phyloP scores from a whole-genome alignment of 2,113 vertebrate genomes.

The Pseudois nayaur region DNA sequence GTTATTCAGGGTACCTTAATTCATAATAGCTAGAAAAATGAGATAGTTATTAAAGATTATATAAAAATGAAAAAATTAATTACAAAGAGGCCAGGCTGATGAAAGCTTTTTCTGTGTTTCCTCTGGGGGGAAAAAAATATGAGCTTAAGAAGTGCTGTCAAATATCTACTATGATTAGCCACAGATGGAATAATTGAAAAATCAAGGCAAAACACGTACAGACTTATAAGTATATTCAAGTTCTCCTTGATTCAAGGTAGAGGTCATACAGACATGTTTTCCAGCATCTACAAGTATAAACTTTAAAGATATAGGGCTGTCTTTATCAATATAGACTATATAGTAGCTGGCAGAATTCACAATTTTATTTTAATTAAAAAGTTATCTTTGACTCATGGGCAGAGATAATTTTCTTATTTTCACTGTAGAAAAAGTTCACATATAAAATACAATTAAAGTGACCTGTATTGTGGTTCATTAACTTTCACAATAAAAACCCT shows the following conservation, averaged over 20 bases:
- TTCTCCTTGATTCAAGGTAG: background rate
- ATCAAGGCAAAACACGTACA: background rate
- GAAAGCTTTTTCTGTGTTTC: background rate
- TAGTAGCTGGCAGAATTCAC: background rate
- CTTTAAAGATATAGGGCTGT: background rate
- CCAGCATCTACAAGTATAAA: background rate
- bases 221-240: background rate
- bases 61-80: background rate
- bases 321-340: background rate
- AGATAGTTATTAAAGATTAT: background rate
- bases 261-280: background rate
- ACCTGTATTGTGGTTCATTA: background rate
- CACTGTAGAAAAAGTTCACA: background rate
- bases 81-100: background rate
- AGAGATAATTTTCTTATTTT: background rate
- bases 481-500: background rate
- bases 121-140: background rate
- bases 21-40: background rate
- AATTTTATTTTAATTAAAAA: background rate
- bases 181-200: background rate
- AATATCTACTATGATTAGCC: background rate
- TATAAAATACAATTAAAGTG: background rate
- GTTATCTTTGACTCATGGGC: background rate
- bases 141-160: background rate
- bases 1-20: background rate